Conservation (phyloP, 2,797 vertebrate genomes). For the Poeciliopsis presidionis region DNA sequence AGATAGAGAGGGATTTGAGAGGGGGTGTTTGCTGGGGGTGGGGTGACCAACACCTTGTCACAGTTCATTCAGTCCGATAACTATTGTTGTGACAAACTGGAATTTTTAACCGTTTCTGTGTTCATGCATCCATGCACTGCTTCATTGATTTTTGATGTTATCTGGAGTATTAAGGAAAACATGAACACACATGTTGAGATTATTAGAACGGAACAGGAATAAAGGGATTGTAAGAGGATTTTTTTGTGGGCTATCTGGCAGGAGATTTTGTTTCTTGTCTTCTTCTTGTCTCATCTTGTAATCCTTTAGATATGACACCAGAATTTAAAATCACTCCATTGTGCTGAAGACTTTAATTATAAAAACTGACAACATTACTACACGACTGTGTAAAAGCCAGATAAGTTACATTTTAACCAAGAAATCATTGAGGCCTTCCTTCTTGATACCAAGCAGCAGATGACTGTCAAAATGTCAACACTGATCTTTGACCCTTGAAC, state of each 20-base stretch:
- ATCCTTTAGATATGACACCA: background rate
- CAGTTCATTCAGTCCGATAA: conserved; percentile 80
- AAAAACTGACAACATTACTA: conserved; percentile 4
- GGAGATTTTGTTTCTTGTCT: background rate
- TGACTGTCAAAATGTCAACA: conserved; percentile 11
- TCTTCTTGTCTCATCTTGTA: background rate
- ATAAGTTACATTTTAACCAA: conserved; percentile 12
- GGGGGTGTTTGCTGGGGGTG: conserved; percentile 1
- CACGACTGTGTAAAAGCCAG: background rate
- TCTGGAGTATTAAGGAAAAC: background rate
- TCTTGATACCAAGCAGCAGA: background rate
- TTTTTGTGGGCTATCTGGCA: background rate
- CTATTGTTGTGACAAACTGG: conserved; percentile 34
- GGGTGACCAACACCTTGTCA: conserved; percentile 83
- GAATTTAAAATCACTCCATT: background rate
- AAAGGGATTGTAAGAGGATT: background rate
- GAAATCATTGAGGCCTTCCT: conserved; percentile 10
- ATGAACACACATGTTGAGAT: background rate
- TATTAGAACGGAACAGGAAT: background rate
- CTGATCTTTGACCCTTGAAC: conserved; percentile 4
- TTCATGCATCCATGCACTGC: background rate
- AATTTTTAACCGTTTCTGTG: background rate
- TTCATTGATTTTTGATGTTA: background rate
- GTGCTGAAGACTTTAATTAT: background rate
- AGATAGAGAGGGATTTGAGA: conserved; percentile 39